Evolutionary conservation across 1,140 invertebrate species (phyloP).

Genomic region (Achatina immaculata): DNA sequence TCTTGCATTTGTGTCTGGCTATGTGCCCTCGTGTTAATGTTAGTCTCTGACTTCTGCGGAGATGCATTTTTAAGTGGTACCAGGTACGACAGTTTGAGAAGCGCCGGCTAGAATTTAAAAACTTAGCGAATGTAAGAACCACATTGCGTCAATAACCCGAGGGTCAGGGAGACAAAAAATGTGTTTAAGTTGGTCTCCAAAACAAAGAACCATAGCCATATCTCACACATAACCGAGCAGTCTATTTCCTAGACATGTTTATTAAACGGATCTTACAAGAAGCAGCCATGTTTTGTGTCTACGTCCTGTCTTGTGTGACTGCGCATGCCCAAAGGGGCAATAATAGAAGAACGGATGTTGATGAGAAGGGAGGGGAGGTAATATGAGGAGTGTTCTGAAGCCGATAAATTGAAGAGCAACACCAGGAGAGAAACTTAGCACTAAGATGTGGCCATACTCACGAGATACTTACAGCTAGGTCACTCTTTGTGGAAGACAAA

Average conservation of each 20-base stretch:
- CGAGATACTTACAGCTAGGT: too few species aligned
- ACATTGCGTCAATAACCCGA: too few species aligned
- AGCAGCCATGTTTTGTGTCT: slow-evolving; percentile 3
- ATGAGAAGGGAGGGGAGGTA: background rate
- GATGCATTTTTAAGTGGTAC: too few species aligned
- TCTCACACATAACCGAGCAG: background rate
- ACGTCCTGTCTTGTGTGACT: slow-evolving; percentile 14
- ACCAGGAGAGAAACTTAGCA: background rate
- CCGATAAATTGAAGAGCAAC: background rate
- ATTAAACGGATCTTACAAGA: background rate
- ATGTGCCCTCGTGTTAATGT: too few species aligned
- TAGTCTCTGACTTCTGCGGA: too few species aligned
- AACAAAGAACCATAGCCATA: background rate
- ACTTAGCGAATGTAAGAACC: too few species aligned
- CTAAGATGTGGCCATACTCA: too few species aligned
- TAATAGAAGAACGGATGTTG: slow-evolving; percentile 13
- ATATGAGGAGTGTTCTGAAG: background rate
- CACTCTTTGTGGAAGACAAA: too few species aligned
- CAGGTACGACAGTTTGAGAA: too few species aligned
- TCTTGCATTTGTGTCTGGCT: too few species aligned
- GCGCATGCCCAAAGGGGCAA: background rate
- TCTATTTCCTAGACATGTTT: background rate
- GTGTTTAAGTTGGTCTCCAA: background rate
- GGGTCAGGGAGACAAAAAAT: background rate
- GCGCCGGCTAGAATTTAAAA: too few species aligned